phyloP scores from a whole-genome alignment of 2,888 invertebrate species.

The Ormyrus labotus region DNA sequence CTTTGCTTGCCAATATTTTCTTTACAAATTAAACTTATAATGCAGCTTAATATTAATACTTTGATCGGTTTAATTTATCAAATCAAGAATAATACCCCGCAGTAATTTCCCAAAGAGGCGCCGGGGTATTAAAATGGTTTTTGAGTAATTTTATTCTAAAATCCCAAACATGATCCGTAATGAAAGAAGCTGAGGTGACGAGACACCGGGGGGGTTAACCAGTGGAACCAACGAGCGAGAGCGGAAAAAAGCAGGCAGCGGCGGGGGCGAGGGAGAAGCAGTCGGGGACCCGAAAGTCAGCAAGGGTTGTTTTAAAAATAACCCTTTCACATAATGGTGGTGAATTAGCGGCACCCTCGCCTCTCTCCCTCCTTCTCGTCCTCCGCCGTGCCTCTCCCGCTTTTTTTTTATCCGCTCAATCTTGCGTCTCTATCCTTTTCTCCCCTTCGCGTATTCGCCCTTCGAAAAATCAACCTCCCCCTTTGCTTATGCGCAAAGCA shows the following conservation, averaged over 20 bases:
- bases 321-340: constrained; percentile 66
- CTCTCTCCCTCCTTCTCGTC: constrained; percentile 54
- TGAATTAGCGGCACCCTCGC: constrained; percentile 64
- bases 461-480: constrained; percentile 43
- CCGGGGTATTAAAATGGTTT: no score
- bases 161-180: constrained; percentile 16
- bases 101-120: no score
- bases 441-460: background rate
- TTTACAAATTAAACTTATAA: no score
- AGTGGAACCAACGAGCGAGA: constrained; percentile 4
- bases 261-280: background rate
- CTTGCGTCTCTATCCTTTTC: background rate
- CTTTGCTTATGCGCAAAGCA: constrained; percentile 17
- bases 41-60: no score
- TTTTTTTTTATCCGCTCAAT: constrained; percentile 45
- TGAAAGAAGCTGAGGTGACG: constrained; percentile 1
- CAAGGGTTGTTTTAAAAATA: constrained; percentile 60
- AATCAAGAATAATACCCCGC: no score
- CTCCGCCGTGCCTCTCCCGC: constrained; percentile 37
- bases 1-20: no score
- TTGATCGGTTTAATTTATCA: no score
- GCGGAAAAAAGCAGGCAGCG: background rate
- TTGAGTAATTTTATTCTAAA: background rate
- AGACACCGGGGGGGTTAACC: constrained; percentile 15
- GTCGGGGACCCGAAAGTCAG: constrained; percentile 33